Evolutionary conservation across 2,797 vertebrate species (phyloP).

Genomic region (Acanthurus lineatus): DNA sequence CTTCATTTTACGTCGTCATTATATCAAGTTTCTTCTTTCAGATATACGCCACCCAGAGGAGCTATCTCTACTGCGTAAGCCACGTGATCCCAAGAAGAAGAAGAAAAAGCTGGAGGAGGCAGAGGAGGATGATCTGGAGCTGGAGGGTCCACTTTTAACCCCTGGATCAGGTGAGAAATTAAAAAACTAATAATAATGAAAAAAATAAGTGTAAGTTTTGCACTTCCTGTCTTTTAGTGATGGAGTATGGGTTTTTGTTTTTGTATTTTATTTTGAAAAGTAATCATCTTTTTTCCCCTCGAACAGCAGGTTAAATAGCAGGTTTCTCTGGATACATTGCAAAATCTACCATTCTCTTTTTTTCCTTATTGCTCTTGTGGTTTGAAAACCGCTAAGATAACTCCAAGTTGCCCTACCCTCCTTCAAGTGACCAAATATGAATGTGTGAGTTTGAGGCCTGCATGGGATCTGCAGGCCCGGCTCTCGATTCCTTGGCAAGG

Average conservation of each 20-base stretch:
- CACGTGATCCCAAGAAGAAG: constrained; percentile 98
- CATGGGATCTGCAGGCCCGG: constrained; percentile 70
- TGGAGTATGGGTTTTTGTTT: constrained; percentile 13
- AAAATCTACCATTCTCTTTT: constrained; percentile 33
- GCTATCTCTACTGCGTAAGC: constrained; percentile 96
- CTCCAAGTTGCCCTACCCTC: constrained; percentile 53
- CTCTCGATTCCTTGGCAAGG: constrained; percentile 76
- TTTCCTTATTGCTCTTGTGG: constrained; percentile 39
- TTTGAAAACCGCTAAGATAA: constrained; percentile 61
- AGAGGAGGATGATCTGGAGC: constrained; percentile 91
- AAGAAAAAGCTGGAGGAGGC: constrained; percentile 98
- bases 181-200: too few relatives aligned
- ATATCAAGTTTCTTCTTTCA: constrained; percentile 64
- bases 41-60: constrained; percentile 99
- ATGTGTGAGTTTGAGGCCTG: constrained; percentile 76
- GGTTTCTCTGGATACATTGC: constrained; percentile 45
- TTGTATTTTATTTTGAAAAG: constrained; percentile 35
- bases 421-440: constrained; percentile 79
- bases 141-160: constrained; percentile 95
- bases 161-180: constrained; percentile 92
- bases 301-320: constrained; percentile 72
- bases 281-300: constrained; percentile 31
- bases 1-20: constrained; percentile 37
- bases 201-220: not conserved
- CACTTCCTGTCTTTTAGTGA: not conserved